Evolutionary conservation across 2,888 invertebrate species (phyloP), one percentile per base, ranked within the genome.

Genomic region (Apamea sordens): DNA sequence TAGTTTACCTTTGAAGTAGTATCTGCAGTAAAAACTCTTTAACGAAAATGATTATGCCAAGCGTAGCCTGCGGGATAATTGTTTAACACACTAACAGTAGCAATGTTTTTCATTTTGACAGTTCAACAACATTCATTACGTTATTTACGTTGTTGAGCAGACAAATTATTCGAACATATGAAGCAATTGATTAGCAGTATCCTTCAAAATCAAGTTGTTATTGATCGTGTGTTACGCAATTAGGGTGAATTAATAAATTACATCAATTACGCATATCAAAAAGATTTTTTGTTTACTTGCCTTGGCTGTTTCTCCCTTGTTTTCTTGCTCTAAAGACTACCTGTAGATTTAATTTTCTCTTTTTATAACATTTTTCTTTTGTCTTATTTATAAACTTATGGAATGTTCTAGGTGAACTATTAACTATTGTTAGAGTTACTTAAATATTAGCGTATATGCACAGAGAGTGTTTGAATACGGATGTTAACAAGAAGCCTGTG

Each of bases 401-500:
- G 84, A 83, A 73, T 85, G 68, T 59, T 59, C n/a, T 59, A 59
- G 56, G 56, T 78, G n/a, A 80, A 70, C 63, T 85, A 63, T 72
- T 83, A 80, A 70, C 63, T 85, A 63, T 72, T 83, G 73, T 83
- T 73, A 81, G 88, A 72, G 74, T 79, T 82, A 76, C 80, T 88
- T 86, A 86, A 84, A 89, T 82, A 83, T 80, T 81, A 84, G 83
- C 83, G 83, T 89, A 88, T 89, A 88, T 89, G 85, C 86, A 87
- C 84, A 91, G 88, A 83, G 80, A 86, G 83, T 90, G 90, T 90
- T 90, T 91, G 86, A 90, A 90, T 90, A 85, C 89, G 87, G 89
- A 89, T 89, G 89, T 89, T 90, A 92, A 91, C 89, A 87, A 90
- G 91, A 91, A 89, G 90, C 89, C 87, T 89, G 89, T 93, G 92